Percentiles rank a stretch among this genome's conserved stretches.
Evolutionary conservation across 2,888 invertebrate genomes (phyloP).

Genomic region (Lepidocyrtinus sp.): DNA sequence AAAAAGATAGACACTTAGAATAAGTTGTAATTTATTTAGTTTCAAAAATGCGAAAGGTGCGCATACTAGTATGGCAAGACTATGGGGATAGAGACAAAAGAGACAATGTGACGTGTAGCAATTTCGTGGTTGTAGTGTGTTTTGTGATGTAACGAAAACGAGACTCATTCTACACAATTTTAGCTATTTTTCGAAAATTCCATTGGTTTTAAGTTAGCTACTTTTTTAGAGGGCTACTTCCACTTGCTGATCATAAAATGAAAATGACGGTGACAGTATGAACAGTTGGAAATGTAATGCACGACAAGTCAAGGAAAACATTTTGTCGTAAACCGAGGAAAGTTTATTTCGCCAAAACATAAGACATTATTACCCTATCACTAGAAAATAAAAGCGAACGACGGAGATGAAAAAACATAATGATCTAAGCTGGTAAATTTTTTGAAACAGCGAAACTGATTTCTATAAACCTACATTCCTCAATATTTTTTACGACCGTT

Average conservation of each 20-base stretch:
- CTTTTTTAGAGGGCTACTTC: not conserved
- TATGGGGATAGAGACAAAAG: too few species aligned
- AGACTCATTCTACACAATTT: slow-evolving; percentile 3
- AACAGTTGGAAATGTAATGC: not conserved
- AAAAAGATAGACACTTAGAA: too few species aligned
- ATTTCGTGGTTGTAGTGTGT: not conserved
- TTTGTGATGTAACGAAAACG: slow-evolving; percentile 23
- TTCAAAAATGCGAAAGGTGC: too few species aligned
- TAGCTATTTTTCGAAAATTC: not conserved
- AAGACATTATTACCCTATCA: not conserved
- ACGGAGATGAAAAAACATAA: not conserved
- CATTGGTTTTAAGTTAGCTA: not conserved
- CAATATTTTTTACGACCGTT: slow-evolving; percentile 55
- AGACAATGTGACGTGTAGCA: not conserved
- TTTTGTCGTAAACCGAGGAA: not conserved
- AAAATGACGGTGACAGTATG: not conserved
- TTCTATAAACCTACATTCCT: slow-evolving; percentile 58
- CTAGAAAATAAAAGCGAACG: not conserved
- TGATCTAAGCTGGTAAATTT: slow-evolving; percentile 24
- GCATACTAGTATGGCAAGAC: too few species aligned
- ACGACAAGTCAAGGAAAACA: not conserved
- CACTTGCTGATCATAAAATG: not conserved
- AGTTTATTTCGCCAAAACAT: not conserved
- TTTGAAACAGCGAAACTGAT: slow-evolving; percentile 51
- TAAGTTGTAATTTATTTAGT: too few species aligned